Base-by-base conservation (phyloP, 2,113 vertebrate genomes). In the Bambusicola thoracicus region DNA sequence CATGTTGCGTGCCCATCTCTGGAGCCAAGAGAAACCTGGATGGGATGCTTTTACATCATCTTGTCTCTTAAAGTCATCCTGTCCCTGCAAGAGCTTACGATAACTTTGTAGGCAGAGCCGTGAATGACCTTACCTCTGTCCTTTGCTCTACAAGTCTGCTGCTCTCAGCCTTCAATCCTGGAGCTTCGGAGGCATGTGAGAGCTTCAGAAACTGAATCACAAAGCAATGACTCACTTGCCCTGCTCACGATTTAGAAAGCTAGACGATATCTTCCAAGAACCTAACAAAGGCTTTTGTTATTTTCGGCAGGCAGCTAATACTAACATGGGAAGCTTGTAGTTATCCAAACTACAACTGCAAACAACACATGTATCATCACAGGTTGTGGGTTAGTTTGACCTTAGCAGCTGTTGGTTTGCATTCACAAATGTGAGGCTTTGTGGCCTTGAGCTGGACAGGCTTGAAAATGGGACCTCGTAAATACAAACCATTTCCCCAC, bases 371-470 rank as follows among this genome's bases (percentile, higher is more conserved):
- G 1, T 44, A 36, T 61, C 43, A 68, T 14, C 62, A 12, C 34
- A 51, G 46, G 14, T 8, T 73, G 38, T 58, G 40, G 36, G 15
- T 27, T 65, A 20, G 8, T 38, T 62, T 84, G 12, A 56, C 17
- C 34, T 41, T 22, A 53, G 27, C 13, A 48, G 36, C 13, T 46
- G n/a, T 36, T 1, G 0, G 0, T 32, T 82, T 22, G 7, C 1
- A 0, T 61, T 66, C 43, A 22, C 22, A 41, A 80, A 51, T 0
- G 0, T 0, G 2, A 25, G 41, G 41, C 41, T 74, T 0, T 2
- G 13, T 25, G 58, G 8, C 41, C 18, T 86, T 25, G 16, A 56
- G 22, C 17, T 73, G 0, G 3, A 74, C 16, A 41, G 83, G 29
- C 8, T 7, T 74, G 18, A 34, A 10, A 62, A 53, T 6, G 12